These are phyloP conservation scores for Drosophila prosaltans DNA, from an alignment of 1,140 invertebrate genomes.

Conservation along the genomic window DNA sequence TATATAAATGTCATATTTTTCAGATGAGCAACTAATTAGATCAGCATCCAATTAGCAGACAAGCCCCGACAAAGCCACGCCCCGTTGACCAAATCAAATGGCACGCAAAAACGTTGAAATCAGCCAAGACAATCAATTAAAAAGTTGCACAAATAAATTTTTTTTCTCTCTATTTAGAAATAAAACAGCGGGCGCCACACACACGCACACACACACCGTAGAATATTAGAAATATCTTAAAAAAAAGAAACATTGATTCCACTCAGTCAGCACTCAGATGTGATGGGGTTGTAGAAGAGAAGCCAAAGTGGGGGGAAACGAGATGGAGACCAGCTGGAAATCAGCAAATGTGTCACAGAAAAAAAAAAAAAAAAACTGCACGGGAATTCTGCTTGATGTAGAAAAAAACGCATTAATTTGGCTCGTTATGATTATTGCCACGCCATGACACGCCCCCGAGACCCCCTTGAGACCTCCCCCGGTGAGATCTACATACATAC, in stretches of 20 bases:
- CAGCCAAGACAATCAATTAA: conserved; percentile 71
- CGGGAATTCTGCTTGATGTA: conserved; percentile 81
- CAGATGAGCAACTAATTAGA: conserved; percentile 36
- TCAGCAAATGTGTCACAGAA: conserved; percentile 74
- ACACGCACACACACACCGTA: conserved; percentile 17
- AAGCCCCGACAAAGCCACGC: conserved; percentile 40
- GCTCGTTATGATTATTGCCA: conserved; percentile 82
- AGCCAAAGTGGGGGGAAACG: not conserved
- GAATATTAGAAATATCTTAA: conserved; percentile 52
- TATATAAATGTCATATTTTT: not conserved
- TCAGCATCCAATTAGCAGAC: conserved; percentile 58
- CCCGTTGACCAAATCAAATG: conserved; percentile 68
- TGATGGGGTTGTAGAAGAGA: too few relatives aligned
- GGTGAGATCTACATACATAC: not conserved
- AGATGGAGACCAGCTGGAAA: conserved; percentile 31
- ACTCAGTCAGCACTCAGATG: too few relatives aligned
- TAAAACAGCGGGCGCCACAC: conserved; percentile 31
- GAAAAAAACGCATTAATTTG: conserved; percentile 82
- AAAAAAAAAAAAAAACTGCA: conserved; percentile 47
- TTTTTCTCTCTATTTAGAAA: conserved; percentile 10
- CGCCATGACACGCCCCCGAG: conserved; percentile 48
- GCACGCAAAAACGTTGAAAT: conserved; percentile 64
- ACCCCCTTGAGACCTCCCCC: conserved; percentile 2
- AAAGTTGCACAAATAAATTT: conserved; percentile 42
- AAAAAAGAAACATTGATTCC: conserved; percentile 3